Conservation (phyloP, 2,888 invertebrate species). For the Schrankia costaestrigalis region DNA sequence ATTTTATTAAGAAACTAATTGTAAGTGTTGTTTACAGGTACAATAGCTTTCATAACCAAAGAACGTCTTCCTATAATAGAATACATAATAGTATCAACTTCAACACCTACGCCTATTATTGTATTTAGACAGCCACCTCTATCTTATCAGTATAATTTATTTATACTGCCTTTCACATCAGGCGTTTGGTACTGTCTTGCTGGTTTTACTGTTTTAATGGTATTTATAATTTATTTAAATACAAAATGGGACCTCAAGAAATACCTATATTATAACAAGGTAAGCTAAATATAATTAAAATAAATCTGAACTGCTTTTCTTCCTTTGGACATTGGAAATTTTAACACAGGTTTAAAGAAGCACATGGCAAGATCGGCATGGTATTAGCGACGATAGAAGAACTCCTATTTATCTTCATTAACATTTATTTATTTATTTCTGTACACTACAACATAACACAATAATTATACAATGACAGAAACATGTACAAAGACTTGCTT, state of each 20-base stretch:
- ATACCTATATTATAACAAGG: constrained; percentile 19
- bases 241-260: constrained; percentile 55
- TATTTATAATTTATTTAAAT: constrained; percentile 44
- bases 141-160: constrained; percentile 84
- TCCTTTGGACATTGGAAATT: no score
- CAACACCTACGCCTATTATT: constrained; percentile 65
- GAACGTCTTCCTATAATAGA: constrained; percentile 53
- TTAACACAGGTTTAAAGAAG: no score
- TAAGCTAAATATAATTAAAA: constrained; percentile 2
- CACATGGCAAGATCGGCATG: no score
- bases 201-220: constrained; percentile 55
- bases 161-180: constrained; percentile 81
- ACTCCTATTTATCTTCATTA: no score
- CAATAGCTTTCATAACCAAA: constrained; percentile 40
- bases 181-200: constrained; percentile 81
- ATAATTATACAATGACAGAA: no score
- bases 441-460: no score
- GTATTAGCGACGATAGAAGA: no score
- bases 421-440: no score
- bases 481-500: no score
- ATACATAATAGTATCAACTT: constrained; percentile 63
- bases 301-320: no score
- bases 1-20: no score
- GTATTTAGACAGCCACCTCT: constrained; percentile 84
- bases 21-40: no score